phyloP scores from a whole-genome alignment of 2,888 invertebrate genomes.

The Cantharis flavilabris region DNA sequence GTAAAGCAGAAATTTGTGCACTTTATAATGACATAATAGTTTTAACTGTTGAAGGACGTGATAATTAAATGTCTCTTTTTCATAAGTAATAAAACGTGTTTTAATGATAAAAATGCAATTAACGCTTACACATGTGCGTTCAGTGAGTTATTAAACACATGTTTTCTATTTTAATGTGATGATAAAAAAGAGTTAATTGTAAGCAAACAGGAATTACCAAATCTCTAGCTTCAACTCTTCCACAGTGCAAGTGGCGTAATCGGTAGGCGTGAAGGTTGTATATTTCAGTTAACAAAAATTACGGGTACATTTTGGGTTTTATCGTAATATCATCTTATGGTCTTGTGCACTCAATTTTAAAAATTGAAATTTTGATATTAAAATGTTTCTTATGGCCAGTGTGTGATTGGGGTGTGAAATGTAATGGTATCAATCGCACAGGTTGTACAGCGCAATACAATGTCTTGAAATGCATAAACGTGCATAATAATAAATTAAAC shows the following conservation, averaged over 20 bases:
- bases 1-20: not conserved
- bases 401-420: too few species aligned
- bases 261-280: not conserved
- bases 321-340: too few species aligned
- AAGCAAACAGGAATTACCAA: not conserved
- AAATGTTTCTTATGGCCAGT: too few species aligned
- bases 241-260: not conserved
- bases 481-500: too few species aligned
- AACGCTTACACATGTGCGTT: not conserved
- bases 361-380: too few species aligned
- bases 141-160: not conserved
- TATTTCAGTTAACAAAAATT: not conserved
- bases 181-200: not conserved
- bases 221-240: not conserved
- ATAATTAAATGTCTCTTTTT: not conserved
- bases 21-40: not conserved
- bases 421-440: too few species aligned
- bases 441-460: too few species aligned
- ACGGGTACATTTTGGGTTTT: too few species aligned
- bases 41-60: not conserved
- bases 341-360: too few species aligned
- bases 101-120: not conserved
- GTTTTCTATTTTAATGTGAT: not conserved
- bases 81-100: slow-evolving; percentile 1
- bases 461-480: too few species aligned